These are phyloP conservation scores for Sarcophaga carnaria DNA, from an alignment of 2,888 invertebrate genomes.

Conservation along the genomic window DNA sequence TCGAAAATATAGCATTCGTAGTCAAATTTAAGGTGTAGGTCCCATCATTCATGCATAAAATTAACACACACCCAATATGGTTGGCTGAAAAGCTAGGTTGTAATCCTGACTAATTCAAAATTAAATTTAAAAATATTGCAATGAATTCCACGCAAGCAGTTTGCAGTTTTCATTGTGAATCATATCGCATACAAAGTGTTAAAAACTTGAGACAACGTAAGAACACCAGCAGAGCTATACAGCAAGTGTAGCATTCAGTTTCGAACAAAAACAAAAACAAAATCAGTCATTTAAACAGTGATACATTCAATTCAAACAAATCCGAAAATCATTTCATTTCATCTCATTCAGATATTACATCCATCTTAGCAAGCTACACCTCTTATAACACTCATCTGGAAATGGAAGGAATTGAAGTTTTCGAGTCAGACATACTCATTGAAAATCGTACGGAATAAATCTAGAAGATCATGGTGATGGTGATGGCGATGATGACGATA, in stretches of 20 bases:
- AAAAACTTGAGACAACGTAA: background rate
- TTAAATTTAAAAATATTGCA: too few species aligned
- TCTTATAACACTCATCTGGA: background rate
- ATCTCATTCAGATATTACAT: slow-evolving; percentile 28
- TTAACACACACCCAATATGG: too few species aligned
- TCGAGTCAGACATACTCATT: background rate
- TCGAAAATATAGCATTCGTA: too few species aligned
- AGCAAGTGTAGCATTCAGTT: slow-evolving; percentile 35
- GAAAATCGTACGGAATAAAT: background rate
- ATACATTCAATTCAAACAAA: background rate
- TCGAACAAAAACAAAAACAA: background rate
- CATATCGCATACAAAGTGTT: background rate
- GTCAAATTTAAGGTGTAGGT: too few species aligned
- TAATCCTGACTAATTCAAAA: too few species aligned
- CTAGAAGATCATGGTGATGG: background rate
- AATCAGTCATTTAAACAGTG: slow-evolving; percentile 4
- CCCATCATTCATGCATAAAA: too few species aligned
- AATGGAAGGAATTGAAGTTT: background rate
- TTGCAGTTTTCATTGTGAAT: background rate
- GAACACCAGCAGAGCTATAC: slow-evolving; percentile 19
- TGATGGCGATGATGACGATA: background rate
- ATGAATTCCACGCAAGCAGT: background rate
- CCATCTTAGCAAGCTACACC: slow-evolving; percentile 25
- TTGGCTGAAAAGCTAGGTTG: too few species aligned
- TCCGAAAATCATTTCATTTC: background rate